A percentile compares a stretch with the other conserved stretches of the same genome.
These are phyloP conservation scores for Varanus komodoensis DNA, from an alignment of 2,113 vertebrate genomes.

Conservation along the genomic window DNA sequence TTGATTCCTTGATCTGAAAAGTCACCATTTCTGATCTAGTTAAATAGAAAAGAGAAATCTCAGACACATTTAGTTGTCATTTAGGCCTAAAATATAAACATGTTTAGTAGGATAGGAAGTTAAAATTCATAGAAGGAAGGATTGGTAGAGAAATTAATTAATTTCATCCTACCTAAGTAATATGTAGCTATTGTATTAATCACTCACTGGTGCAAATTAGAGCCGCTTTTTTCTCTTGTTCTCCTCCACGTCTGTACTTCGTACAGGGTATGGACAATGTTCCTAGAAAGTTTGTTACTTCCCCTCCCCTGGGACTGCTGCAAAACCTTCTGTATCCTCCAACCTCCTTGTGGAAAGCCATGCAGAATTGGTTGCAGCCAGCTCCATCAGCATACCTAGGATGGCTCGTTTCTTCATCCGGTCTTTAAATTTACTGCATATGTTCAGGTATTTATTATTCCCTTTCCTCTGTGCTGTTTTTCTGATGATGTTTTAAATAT, in stretches of 20 bases:
- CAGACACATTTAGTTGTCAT: background rate
- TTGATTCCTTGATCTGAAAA: background rate
- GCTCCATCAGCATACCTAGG: background rate
- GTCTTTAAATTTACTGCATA: background rate
- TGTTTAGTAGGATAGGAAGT: background rate
- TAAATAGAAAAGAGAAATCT: fast-evolving
- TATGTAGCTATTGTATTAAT: background rate
- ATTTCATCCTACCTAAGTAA: constrained; percentile 40
- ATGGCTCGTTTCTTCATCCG: background rate
- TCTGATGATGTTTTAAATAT: background rate
- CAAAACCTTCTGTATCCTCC: constrained; percentile 25
- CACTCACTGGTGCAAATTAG: background rate
- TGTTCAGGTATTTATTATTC: background rate
- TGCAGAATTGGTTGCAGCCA: background rate
- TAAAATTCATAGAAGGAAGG: fast-evolving
- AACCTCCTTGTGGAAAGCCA: background rate
- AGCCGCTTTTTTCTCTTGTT: constrained; percentile 12
- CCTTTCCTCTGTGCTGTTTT: background rate
- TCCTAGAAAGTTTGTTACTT: constrained; percentile 10
- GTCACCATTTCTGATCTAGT: fast-evolving
- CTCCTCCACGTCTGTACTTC: background rate
- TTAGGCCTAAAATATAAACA: fast-evolving
- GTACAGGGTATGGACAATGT: background rate
- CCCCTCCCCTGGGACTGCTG: background rate
- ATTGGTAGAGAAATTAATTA: background rate